Conservation (phyloP, 64 coral and sea anemone genomes). For the Porites australiensis region DNA sequence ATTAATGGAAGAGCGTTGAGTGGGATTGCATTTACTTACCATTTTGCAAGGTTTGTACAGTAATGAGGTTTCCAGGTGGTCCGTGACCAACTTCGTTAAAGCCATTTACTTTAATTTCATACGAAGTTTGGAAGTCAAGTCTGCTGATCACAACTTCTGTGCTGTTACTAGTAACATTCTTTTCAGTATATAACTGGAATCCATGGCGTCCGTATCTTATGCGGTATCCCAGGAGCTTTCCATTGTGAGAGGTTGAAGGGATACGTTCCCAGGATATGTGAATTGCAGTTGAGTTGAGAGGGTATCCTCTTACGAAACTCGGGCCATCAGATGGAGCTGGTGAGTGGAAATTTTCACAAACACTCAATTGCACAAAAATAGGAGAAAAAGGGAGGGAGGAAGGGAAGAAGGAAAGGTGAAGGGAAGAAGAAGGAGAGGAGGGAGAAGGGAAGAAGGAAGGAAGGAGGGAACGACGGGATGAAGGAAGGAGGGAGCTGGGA, state of each 20-base stretch:
- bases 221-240: background rate
- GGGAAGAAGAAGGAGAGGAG: too few relatives aligned
- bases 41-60: background rate
- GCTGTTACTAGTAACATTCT: background rate
- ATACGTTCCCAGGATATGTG: background rate
- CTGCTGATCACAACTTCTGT: background rate
- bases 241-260: background rate
- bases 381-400: too few relatives aligned
- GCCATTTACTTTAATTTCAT: background rate
- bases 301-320: background rate
- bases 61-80: background rate
- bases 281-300: constrained; percentile 13
- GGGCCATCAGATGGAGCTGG: background rate
- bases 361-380: background rate
- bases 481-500: too few relatives aligned
- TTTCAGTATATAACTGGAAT: background rate
- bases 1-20: too few relatives aligned
- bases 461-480: too few relatives aligned
- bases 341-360: background rate
- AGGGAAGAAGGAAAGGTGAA: too few relatives aligned
- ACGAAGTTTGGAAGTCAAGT: background rate
- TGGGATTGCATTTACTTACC: background rate
- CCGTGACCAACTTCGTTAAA: constrained; percentile 10
- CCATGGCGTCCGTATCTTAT: background rate
- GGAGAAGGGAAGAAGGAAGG: too few relatives aligned